Percentiles rank a stretch among this genome's conserved stretches.
These are phyloP conservation scores for Heliothis subflexa DNA, from an alignment of 1,140 invertebrate species.

Conservation along the genomic window DNA sequence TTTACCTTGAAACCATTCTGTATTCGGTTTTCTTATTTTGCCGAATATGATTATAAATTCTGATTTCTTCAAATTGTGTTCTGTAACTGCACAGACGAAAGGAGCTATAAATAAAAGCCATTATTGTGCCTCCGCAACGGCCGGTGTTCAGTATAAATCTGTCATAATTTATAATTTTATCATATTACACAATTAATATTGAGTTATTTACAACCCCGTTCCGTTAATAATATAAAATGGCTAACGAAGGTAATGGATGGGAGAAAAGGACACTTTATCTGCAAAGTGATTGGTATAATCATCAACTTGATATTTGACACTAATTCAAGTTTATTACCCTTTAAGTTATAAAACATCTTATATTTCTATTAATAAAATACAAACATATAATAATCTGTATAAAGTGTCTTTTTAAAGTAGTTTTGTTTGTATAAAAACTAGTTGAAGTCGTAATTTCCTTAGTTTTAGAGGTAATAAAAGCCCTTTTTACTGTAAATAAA, in stretches of 20 bases:
- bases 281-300: constrained; percentile 35
- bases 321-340: constrained; percentile 18
- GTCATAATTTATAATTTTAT: constrained; percentile 69
- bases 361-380: not conserved
- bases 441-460: constrained; percentile 3
- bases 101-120: constrained; percentile 8
- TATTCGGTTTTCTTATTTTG: no score
- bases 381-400: constrained; percentile 1
- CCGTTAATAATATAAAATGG: constrained; percentile 50
- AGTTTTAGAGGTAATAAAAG: constrained; percentile 10
- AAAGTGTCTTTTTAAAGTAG: constrained; percentile 4
- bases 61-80: not conserved
- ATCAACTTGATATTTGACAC: constrained; percentile 26
- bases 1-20: no score
- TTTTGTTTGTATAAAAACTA: constrained; percentile 20
- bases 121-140: constrained; percentile 14
- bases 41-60: no score
- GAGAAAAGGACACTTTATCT: constrained; percentile 48
- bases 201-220: constrained; percentile 52
- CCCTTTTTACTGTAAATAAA: constrained; percentile 22
- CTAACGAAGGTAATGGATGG: constrained; percentile 58
- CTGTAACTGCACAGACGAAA: constrained; percentile 21
- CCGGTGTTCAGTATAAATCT: constrained; percentile 23
- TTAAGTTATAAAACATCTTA: constrained; percentile 2
- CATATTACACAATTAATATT: constrained; percentile 65